Base-by-base conservation (phyloP, 1,140 invertebrate species). In the Cotesia vestalis region DNA sequence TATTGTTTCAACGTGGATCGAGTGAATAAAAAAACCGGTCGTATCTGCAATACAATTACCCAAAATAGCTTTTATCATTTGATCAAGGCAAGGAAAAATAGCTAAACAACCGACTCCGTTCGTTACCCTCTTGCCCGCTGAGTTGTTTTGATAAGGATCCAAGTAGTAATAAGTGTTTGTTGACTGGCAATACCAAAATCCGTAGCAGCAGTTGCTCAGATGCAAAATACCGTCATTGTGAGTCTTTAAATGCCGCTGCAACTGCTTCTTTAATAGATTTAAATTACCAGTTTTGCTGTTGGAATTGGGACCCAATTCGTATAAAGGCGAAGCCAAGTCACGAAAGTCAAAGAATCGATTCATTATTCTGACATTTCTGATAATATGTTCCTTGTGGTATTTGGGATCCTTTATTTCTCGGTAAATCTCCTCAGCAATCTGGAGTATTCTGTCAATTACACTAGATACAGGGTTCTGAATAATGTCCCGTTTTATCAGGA, bases 151-250 rank as follows among this genome's bases (percentile, higher is more conserved):
- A 68, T 87, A 87, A 36, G 86, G 86, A 77, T 87, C 84, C 0
- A 86, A 53, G 14, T 85, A 87, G 8, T 84, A 86, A 17, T 83
- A 87, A 5, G 78, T 79, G 4, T 79, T 78, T 0, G 79, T 85
- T 5, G 73, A 8, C 59, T 72, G 72, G 0, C 80, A 86, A 34
- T 84, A 83, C 86, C 86, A 87, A 70, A 87, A 86, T 11, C 80
- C 85, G 52, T 85, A 87, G n/a, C 84, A 86, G 64, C 85, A 85
- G 17, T 86, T 86, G 0, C 80, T 79, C n/a, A 87, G 85, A 2
- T 87, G 86, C 5, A 86, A 52, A 11, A 87, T 78, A 4, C 86
- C 86, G 63, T 79, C 74, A 0, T 69, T 69, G 36, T 78, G 27
- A 6, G 69, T 78, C n/a, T 78, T 74, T 3, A 87, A 81, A 17